Evolutionary conservation across 2,113 vertebrate species (phyloP).

Genomic region (Brachyistius frenatus): DNA sequence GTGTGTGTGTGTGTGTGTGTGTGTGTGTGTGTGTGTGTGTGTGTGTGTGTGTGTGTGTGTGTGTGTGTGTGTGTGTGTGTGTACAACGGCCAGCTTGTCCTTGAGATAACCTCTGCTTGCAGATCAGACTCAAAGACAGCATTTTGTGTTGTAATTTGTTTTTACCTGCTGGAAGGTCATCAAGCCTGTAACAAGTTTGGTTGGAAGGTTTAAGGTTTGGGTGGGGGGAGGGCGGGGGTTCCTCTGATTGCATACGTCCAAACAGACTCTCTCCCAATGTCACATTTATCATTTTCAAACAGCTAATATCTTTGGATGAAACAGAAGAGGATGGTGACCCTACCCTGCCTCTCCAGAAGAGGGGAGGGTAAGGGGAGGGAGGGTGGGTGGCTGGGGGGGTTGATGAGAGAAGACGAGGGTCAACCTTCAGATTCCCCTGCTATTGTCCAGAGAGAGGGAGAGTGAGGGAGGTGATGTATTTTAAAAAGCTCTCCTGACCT

Average conservation of each 20-base stretch:
- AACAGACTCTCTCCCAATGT: conserved; percentile 66
- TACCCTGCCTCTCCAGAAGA: conserved; percentile 13
- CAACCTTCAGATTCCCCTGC: conserved; percentile 79
- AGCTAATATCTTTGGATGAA: conserved; percentile 71
- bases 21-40: conserved; percentile 9
- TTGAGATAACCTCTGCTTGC: conserved; percentile 69
- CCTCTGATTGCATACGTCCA: conserved; percentile 62
- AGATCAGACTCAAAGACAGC: conserved; percentile 67
- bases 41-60: conserved; percentile 11
- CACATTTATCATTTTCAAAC: conserved; percentile 78
- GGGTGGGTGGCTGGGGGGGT: neutral
- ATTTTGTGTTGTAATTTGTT: conserved; percentile 71
- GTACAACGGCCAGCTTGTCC: conserved; percentile 42
- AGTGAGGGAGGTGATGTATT: conserved; percentile 77
- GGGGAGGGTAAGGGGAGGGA: conserved; percentile 38
- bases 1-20: conserved; percentile 4
- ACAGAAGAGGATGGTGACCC: conserved; percentile 61
- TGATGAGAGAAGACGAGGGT: conserved; percentile 43
- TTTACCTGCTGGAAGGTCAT: conserved; percentile 70
- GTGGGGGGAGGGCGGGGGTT: neutral
- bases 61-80: conserved; percentile 35
- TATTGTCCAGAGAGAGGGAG: conserved; percentile 41
- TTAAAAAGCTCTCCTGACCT: conserved; percentile 84
- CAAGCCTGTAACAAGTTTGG: conserved; percentile 59
- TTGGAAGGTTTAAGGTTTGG: conserved; percentile 5